Evolutionary conservation across 2,113 vertebrate genomes (phyloP), one percentile per base, ranked within the genome.

Genomic region (Anarrhichthys ocellatus): DNA sequence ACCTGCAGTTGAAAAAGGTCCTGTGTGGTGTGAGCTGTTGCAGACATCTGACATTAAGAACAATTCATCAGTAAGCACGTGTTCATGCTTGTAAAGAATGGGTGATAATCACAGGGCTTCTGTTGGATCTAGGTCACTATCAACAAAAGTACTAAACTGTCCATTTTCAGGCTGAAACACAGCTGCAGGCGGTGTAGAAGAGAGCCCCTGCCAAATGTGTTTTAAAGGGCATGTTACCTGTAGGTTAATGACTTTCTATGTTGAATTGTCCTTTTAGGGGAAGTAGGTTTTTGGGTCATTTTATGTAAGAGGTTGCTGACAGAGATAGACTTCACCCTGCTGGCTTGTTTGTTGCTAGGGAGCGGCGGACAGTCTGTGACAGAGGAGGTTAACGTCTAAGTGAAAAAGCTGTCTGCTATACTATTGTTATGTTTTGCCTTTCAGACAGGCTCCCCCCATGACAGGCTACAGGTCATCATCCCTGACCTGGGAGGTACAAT

Each of bases 231-330:
- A 66, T 66, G 61, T 89, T 90, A 94, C 92, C 90, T 94, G 91
- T 89, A 80, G 67, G 88, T 90, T 95, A 93, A 93, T 91, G 87
- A 91, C 87, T 90, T 90, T 91, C 87, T 89, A 65, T 88, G 82
- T 86, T 81, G 78, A 84, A 91, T 80, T 89, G 73, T 86, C 87
- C 71, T 82, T 91, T 87, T 68, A 87, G 67, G 64, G 64, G 75
- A 94, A 93, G 86, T 94, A 87, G 94, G 93, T 94, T 94, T 93
- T 91, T 90, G 85, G 94, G 94, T 91, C 90, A 80, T 88, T 93
- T 89, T 88, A 92, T 83, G 78, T 85, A 94, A 94, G 82, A 78
- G 40, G 80, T 76, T 65, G 38, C 70, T 66, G 40, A 63, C 54
- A 59, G 73, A 83, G 78, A 76, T 63, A 87, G 85, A 89, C 74